Conservation (phyloP, 2,888 invertebrate genomes). For the Carcina quercana region DNA sequence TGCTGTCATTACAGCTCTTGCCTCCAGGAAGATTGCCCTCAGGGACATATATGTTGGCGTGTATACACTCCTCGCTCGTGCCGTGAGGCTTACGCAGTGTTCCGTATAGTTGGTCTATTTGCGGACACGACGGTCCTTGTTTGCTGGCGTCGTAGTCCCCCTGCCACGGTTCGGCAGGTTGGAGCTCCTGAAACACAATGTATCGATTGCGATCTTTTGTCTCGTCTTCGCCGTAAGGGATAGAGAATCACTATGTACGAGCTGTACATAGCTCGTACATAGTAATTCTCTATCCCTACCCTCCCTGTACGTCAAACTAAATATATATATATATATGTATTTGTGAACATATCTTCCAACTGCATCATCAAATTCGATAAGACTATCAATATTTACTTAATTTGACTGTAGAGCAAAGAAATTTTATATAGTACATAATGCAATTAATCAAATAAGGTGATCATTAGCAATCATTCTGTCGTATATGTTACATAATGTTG, state of each 20-base stretch:
- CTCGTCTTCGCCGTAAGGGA: background rate
- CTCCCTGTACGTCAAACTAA: too few species aligned
- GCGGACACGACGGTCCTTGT: constrained; percentile 76
- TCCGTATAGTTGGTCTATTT: constrained; percentile 61
- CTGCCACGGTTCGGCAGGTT: constrained; percentile 64
- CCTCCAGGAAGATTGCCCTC: background rate
- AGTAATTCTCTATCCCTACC: background rate
- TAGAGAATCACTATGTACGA: background rate
- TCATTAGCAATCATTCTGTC: too few species aligned
- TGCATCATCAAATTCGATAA: too few species aligned
- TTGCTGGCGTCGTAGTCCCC: constrained; percentile 66
- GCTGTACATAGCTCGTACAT: background rate
- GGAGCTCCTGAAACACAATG: constrained; percentile 56
- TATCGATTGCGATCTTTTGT: background rate
- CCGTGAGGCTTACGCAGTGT: constrained; percentile 28
- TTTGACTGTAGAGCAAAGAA: too few species aligned
- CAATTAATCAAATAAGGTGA: too few species aligned
- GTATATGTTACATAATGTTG: too few species aligned
- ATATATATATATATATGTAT: too few species aligned
- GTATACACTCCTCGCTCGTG: constrained; percentile 50
- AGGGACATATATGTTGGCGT: constrained; percentile 38
- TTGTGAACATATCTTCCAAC: too few species aligned
- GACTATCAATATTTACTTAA: too few species aligned
- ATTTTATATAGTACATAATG: too few species aligned
- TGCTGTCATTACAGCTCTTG: background rate